Conservation (phyloP, 2,797 vertebrate genomes). For the Malurus splendens region DNA sequence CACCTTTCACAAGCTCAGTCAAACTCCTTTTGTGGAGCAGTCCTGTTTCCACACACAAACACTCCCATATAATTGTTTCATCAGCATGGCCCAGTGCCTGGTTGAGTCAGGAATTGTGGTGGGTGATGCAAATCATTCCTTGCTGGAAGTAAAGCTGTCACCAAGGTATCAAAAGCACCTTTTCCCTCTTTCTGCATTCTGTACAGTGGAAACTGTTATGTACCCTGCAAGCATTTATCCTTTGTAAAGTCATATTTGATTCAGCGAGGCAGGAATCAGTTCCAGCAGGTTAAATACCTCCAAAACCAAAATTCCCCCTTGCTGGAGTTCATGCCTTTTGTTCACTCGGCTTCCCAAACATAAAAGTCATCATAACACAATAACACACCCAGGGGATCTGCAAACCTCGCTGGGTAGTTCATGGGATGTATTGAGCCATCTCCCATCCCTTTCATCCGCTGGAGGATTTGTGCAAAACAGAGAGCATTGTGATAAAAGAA, state of each 20-base stretch:
- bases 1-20: neutral
- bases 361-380: neutral
- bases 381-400: neutral
- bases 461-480: neutral
- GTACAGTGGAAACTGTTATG: neutral
- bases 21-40: neutral
- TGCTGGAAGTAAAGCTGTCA: neutral
- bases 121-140: neutral
- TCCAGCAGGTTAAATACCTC: slow-evolving; percentile 21
- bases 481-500: neutral
- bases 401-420: neutral
- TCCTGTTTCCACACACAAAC: neutral
- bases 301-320: neutral
- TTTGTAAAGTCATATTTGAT: neutral
- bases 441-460: neutral
- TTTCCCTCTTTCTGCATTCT: neutral
- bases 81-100: neutral
- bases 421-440: neutral
- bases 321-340: neutral
- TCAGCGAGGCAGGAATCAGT: neutral
- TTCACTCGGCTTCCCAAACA: slow-evolving; percentile 13
- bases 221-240: neutral
- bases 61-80: neutral
- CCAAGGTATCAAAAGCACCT: neutral
- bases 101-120: neutral